Conservation (phyloP, 1,140 invertebrate genomes). For the Saccostrea echinata region DNA sequence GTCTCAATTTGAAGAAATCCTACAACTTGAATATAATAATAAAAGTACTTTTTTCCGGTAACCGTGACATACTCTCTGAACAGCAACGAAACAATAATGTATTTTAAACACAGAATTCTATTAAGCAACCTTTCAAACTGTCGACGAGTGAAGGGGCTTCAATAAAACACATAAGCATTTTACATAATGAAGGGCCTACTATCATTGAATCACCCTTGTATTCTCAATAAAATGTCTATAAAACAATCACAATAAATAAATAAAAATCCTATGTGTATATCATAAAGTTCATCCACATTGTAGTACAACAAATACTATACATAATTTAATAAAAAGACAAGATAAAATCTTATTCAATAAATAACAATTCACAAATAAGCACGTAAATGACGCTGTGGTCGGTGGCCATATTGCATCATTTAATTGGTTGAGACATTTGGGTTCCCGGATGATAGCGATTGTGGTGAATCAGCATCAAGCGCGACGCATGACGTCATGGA, state of each 20-base stretch:
- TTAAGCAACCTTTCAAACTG: background rate
- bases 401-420: slow-evolving; percentile 20
- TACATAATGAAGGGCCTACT: background rate
- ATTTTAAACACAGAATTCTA: too few species aligned
- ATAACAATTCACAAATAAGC: slow-evolving; percentile 27
- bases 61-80: too few species aligned
- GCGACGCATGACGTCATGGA: slow-evolving; percentile 11
- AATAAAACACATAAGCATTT: background rate
- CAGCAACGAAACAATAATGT: too few species aligned
- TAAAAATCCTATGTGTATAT: slow-evolving; percentile 32
- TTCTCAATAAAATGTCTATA: slow-evolving; percentile 3
- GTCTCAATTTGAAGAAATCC: too few species aligned
- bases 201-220: background rate
- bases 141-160: background rate
- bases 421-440: slow-evolving; percentile 12
- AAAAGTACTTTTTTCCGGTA: too few species aligned
- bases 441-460: background rate
- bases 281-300: background rate
- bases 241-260: slow-evolving; percentile 28
- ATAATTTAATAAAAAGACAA: slow-evolving; percentile 14
- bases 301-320: slow-evolving; percentile 17
- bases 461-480: slow-evolving; percentile 26
- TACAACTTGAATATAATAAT: too few species aligned
- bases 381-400: background rate
- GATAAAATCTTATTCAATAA: slow-evolving; percentile 34